Base-by-base conservation (phyloP, 2,888 invertebrate genomes). In the Hypercompe scribonia region DNA sequence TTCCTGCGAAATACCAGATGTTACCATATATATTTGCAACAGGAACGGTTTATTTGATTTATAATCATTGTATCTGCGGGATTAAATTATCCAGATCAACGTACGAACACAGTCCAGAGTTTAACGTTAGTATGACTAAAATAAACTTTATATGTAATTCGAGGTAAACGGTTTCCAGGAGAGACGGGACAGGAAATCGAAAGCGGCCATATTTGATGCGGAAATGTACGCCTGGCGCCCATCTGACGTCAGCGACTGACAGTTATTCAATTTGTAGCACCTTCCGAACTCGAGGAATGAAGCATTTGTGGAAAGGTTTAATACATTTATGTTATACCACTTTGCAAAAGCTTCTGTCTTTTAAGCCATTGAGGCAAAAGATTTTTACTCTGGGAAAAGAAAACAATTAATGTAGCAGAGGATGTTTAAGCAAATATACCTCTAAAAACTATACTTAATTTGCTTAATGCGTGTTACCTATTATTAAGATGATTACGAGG, bases 191-290 rank as follows among this genome's bases (percentile, higher is more conserved):
- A 93, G 95, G 95, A 95, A 94, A 95, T 95, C 93, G 94, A 94
- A 91, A 88, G 90, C 91, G 83, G 94, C 94, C 94, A 92, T 94
- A 93, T 94, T 95, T 92, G 90, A 93, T 91, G 86, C 93, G 95
- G 95, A 95, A 94, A 95, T 94, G 91, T 86, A 80, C 81, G 85
- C 85, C 85, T 84, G 86, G 83, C 87, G 79, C 83, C 73, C 81
- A 80, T 74, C 84, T 74, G 77, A 71, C 77, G 71, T 65, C 69
- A 73, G 74, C 70, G 73, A 71, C 75, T 39, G 78, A 68, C 78
- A 71, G 76, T 83, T 77, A 87, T 86, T 86, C 79, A 80, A 87
- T 87, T 87, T 85, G 83, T 79, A 76, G 79, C 77, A 80, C 79
- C 83, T 83, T 79, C 80, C 70, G 71, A 68, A 74, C 77, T 77